phyloP scores from a whole-genome alignment of 2,888 invertebrate genomes.

The Xylota sylvarum region DNA sequence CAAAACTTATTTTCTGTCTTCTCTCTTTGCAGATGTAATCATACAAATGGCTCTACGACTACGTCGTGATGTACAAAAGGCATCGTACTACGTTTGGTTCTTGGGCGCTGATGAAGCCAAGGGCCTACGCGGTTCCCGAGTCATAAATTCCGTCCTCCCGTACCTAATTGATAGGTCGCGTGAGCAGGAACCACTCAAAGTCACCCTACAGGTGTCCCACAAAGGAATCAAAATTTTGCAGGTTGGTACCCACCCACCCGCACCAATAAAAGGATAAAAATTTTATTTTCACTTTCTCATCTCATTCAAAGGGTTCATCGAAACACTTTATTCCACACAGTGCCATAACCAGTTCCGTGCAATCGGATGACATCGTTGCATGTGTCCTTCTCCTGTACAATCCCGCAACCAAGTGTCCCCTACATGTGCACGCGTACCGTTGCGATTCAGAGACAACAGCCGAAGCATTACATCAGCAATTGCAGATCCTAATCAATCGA shows the following conservation, averaged over 20 bases:
- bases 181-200: slow-evolving; percentile 95
- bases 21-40: slow-evolving; percentile 74
- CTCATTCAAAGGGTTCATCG: slow-evolving; percentile 86
- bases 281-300: slow-evolving; percentile 6
- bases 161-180: slow-evolving; percentile 93
- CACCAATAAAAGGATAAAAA: not conserved
- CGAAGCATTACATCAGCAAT: slow-evolving; percentile 92
- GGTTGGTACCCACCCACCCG: slow-evolving; percentile 82
- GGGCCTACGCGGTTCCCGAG: slow-evolving; percentile 93
- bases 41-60: slow-evolving; percentile 90
- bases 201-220: slow-evolving; percentile 95
- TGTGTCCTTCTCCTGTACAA: slow-evolving; percentile 97
- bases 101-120: slow-evolving; percentile 98
- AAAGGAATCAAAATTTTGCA: slow-evolving; percentile 98
- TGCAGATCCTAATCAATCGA: slow-evolving; percentile 92
- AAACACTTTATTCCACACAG: slow-evolving; percentile 98
- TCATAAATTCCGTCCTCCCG: slow-evolving; percentile 93
- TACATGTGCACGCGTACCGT: slow-evolving; percentile 97
- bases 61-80: slow-evolving; percentile 95
- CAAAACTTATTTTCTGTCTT: not conserved
- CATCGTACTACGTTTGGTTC: slow-evolving; percentile 97
- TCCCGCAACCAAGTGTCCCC: slow-evolving; percentile 96
- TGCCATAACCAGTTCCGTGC: slow-evolving; percentile 95
- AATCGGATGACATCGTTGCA: slow-evolving; percentile 96
- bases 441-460: slow-evolving; percentile 98